These are phyloP conservation scores for Centrocercus urophasianus DNA, from an alignment of 2,113 vertebrate species.

Conservation along the genomic window DNA sequence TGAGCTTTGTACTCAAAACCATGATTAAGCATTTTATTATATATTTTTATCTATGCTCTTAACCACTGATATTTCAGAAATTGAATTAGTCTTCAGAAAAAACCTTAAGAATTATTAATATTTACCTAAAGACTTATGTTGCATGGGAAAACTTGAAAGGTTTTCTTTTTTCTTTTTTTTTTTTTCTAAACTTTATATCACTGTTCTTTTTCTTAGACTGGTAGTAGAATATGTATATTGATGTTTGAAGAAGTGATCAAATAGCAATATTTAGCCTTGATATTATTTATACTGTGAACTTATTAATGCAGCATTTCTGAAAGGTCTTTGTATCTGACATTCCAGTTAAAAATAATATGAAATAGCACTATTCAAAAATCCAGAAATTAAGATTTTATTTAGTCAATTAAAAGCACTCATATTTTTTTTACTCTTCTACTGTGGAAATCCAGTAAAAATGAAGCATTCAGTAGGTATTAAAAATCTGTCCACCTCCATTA, in stretches of 20 bases:
- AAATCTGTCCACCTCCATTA: neutral
- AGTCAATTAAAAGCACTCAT: neutral
- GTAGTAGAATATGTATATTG: neutral
- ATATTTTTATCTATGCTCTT: neutral
- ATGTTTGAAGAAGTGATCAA: neutral
- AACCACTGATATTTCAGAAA: neutral
- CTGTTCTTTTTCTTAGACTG: neutral
- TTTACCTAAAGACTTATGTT: neutral
- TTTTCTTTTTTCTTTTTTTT: neutral
- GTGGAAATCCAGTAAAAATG: neutral
- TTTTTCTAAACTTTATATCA: neutral
- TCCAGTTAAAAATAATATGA: neutral
- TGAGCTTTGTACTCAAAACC: neutral
- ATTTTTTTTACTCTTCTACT: neutral
- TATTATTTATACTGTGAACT: neutral
- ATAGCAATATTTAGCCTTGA: neutral
- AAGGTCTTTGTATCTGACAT: neutral
- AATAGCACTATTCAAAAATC: neutral
- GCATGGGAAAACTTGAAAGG: neutral
- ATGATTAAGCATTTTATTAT: neutral
- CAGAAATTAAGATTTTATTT: conserved; percentile 3
- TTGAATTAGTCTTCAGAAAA: neutral
- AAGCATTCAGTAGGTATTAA: neutral
- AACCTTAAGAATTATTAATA: neutral
- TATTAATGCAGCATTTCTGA: neutral